Conservation (phyloP, 2,888 invertebrate species). For the Caenorhabditis parvicauda region DNA sequence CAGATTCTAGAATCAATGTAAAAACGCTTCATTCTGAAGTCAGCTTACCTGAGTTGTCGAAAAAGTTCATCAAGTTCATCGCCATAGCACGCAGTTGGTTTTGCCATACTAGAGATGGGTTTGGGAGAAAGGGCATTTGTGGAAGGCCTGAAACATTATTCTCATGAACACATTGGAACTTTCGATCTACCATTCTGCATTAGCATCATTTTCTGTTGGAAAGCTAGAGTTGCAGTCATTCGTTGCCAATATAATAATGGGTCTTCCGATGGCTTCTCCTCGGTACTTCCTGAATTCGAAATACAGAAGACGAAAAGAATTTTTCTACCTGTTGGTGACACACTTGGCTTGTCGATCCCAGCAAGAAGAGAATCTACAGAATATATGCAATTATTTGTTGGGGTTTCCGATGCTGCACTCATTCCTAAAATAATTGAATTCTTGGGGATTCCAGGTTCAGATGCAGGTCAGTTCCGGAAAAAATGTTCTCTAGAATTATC, state of each 20-base stretch:
- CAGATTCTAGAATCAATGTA: no score
- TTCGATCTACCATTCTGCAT: constrained; percentile 40
- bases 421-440: constrained; percentile 3
- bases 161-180: background rate
- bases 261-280: constrained; percentile 20
- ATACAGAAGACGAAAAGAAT: no score
- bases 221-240: constrained; percentile 32
- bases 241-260: constrained; percentile 31
- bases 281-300: constrained; percentile 14
- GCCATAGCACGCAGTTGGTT: constrained; percentile 29
- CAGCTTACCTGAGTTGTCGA: no score
- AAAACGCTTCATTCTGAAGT: no score
- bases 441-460: no score
- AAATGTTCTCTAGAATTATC: no score
- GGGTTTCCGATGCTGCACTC: no score
- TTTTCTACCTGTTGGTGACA: constrained; percentile 21
- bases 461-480: no score
- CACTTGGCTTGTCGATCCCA: constrained; percentile 20
- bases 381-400: constrained; percentile 16
- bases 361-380: constrained; percentile 25
- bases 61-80: constrained; percentile 13
- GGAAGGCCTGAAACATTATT: background rate
- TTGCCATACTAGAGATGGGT: constrained; percentile 27
- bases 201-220: constrained; percentile 42
- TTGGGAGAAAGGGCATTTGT: background rate